phyloP scores from a whole-genome alignment of 2,113 vertebrate genomes.

The Paedocypris sp. region DNA sequence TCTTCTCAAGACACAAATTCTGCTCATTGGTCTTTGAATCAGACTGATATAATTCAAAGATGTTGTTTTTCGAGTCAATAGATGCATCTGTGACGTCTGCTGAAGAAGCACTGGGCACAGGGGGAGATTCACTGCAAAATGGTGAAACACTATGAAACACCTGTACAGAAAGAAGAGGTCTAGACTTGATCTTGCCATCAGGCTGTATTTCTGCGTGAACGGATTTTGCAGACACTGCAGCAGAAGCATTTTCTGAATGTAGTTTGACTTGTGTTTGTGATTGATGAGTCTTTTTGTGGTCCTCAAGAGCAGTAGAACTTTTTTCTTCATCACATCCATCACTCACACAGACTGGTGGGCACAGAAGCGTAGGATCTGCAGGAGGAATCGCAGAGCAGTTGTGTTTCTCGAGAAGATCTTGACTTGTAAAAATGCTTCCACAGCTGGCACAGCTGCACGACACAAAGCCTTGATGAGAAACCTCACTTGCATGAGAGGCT shows the following conservation, averaged over 20 bases:
- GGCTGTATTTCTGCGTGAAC: neutral
- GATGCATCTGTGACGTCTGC: no score
- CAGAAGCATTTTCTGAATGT: neutral
- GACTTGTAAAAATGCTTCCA: slow-evolving; percentile 30
- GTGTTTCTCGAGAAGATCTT: slow-evolving; percentile 39
- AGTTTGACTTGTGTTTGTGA: neutral
- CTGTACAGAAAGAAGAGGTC: neutral
- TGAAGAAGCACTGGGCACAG: slow-evolving; percentile 8
- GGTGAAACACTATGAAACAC: neutral
- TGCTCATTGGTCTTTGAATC: slow-evolving; percentile 7
- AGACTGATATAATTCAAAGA: neutral
- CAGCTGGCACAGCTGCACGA: slow-evolving; percentile 31
- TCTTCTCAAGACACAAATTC: neutral
- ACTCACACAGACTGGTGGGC: slow-evolving; percentile 34
- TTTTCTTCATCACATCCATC: no score
- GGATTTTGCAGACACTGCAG: no score
- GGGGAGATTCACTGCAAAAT: neutral
- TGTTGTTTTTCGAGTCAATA: neutral
- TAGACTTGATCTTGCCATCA: neutral
- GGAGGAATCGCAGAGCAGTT: neutral
- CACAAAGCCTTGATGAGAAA: slow-evolving; percentile 32
- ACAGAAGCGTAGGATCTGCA: slow-evolving; percentile 37
- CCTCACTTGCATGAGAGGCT: slow-evolving; percentile 35
- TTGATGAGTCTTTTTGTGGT: slow-evolving; percentile 48
- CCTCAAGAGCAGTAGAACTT: slow-evolving; percentile 45